Conservation (phyloP, 2,113 vertebrate species). For the Macrotis lagotis region DNA sequence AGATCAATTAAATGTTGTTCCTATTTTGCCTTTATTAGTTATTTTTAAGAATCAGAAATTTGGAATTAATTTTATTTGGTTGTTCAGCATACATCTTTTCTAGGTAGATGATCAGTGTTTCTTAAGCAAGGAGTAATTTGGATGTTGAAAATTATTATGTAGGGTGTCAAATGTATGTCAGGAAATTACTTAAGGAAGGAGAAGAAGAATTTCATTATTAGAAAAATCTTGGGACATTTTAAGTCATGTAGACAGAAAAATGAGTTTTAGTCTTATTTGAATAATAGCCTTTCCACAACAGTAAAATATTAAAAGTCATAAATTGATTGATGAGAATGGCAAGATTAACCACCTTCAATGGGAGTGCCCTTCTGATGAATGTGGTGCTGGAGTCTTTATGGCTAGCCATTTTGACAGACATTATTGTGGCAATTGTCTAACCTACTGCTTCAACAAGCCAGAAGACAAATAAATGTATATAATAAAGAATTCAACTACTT, state of each 20-base stretch:
- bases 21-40: background rate
- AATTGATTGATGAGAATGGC: too few species aligned
- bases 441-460: too few species aligned
- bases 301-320: too few species aligned
- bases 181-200: background rate
- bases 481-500: too few species aligned
- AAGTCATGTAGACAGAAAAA: background rate
- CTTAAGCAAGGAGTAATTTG: background rate
- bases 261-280: background rate
- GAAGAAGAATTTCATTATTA: background rate
- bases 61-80: background rate
- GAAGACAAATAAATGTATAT: too few species aligned
- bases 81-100: background rate
- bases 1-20: constrained; percentile 2
- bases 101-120: background rate
- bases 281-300: too few species aligned
- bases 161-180: background rate
- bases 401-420: too few species aligned
- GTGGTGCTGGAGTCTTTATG: too few species aligned
- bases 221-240: background rate
- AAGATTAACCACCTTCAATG: too few species aligned
- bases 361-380: too few species aligned
- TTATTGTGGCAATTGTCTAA: too few species aligned
- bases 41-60: constrained; percentile 41
- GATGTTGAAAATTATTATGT: background rate